These are phyloP conservation scores for Helleia helle DNA, from an alignment of 2,888 invertebrate species.

Conservation along the genomic window DNA sequence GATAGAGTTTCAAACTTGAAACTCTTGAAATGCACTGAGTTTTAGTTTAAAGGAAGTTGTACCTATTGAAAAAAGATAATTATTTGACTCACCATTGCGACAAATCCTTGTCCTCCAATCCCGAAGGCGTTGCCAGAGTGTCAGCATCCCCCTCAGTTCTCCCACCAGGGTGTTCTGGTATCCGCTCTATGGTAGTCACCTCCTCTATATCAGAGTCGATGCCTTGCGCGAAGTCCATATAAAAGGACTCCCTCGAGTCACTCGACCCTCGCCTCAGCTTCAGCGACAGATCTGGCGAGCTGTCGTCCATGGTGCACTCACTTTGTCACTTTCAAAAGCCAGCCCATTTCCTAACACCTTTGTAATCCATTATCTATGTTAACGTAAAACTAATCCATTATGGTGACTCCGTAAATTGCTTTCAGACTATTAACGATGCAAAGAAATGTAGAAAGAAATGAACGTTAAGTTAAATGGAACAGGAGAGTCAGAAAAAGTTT, in stretches of 20 bases:
- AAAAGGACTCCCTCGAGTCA: slow-evolving; percentile 90
- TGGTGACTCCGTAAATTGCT: slow-evolving; percentile 16
- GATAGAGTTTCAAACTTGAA: too few species aligned
- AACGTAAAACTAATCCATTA: slow-evolving; percentile 30
- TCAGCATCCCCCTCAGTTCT: slow-evolving; percentile 61
- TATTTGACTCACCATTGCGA: slow-evolving; percentile 45
- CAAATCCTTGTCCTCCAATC: slow-evolving; percentile 65
- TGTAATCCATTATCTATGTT: slow-evolving; percentile 34
- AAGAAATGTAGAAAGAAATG: too few species aligned
- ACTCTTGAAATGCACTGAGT: too few species aligned
- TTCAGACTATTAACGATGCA: slow-evolving; percentile 10
- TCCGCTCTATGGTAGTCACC: slow-evolving; percentile 80
- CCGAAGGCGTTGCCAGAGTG: slow-evolving; percentile 65
- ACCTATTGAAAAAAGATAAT: neutral
- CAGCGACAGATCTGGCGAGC: slow-evolving; percentile 89
- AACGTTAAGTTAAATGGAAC: too few species aligned
- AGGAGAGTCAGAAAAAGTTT: too few species aligned
- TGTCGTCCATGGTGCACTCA: slow-evolving; percentile 75
- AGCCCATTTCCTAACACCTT: slow-evolving; percentile 30
- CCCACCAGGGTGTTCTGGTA: slow-evolving; percentile 64
- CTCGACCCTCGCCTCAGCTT: slow-evolving; percentile 89
- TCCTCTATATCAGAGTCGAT: slow-evolving; percentile 93
- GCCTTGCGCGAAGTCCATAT: slow-evolving; percentile 93
- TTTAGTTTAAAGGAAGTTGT: too few species aligned
- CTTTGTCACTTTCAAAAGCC: slow-evolving; percentile 2